Evolutionary conservation across 2,888 invertebrate species (phyloP), one percentile per base, ranked within the genome.

Genomic region (Tetrapedia diversipes): DNA sequence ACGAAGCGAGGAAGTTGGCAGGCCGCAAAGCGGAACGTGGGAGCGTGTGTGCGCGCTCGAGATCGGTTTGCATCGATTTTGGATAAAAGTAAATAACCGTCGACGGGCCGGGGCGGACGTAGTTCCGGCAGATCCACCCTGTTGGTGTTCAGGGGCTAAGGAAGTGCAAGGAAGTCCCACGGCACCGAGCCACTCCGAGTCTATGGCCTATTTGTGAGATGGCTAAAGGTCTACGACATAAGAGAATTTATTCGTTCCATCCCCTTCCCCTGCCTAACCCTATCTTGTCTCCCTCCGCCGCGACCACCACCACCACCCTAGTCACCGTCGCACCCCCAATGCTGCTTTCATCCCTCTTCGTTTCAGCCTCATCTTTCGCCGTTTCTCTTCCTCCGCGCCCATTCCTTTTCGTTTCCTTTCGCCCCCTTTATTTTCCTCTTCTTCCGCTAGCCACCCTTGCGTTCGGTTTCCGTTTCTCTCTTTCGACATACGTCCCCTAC

Each of bases 201-300:
- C 84, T 84, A 86, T 87, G 86, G 88, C 83, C 88, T 89, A 87
- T 89, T 89, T 89, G 84, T 73, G 84, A 84, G 80, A 88, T 86
- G 86, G 86, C 82, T 76, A 76, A 73, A 70, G 79, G 76, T 59
- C 66, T 60, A 67, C 76, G 77, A 80, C 82, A 71, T 81, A 79
- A 81, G 76, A 79, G 83, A 87, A 86, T 88, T 86, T 86, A 88
- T 84, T 70, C 67, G 59, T 65, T 34, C 73, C 45, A 41, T 49
- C 29, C 47, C 51, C 41, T 24, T 74, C 66, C 71, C 60, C 54
- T 65, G 64, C 57, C 75, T 57, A 59, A 65, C 61, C 59, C 54
- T 59, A 51, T 47, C 51, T 60, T 45, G 10, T 24, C 59, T 39
- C 49, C 19, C 11, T 45, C 27, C 19, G 2, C 19, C n/a, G n/a